These are phyloP conservation scores for Mionectes olivaceus DNA, from an alignment of 2,797 vertebrate genomes.

Conservation along the genomic window DNA sequence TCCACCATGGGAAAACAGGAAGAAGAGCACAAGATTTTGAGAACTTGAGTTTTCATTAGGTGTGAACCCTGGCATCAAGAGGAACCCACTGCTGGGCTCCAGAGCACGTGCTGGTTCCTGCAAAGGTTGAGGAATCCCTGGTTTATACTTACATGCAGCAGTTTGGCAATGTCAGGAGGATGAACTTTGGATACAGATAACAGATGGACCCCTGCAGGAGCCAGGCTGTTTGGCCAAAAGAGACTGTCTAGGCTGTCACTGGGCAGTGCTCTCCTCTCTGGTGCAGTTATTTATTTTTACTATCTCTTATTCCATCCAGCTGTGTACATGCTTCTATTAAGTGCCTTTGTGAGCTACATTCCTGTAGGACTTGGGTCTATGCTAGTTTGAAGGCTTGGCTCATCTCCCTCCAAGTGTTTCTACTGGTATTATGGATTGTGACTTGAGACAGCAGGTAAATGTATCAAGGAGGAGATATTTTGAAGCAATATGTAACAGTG, in stretches of 20 bases:
- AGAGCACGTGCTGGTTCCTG: not conserved
- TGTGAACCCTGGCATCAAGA: not conserved
- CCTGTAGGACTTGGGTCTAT: not conserved
- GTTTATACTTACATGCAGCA: accelerated
- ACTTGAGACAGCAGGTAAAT: not conserved
- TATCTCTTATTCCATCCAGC: not conserved
- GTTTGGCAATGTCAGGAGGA: not conserved
- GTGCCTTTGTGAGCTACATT: slow-evolving; percentile 63
- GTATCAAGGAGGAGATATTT: not conserved
- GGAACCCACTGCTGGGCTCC: not conserved
- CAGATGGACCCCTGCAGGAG: not conserved
- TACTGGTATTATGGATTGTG: not conserved
- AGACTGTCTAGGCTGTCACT: not conserved
- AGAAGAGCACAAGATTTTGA: slow-evolving; percentile 3
- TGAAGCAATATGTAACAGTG: not conserved
- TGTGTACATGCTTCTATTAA: slow-evolving; percentile 48
- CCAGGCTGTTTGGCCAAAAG: not conserved
- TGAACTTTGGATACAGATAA: not conserved
- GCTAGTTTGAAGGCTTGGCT: not conserved
- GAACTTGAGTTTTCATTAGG: not conserved
- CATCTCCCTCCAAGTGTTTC: not conserved
- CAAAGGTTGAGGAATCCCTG: not conserved
- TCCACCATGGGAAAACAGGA: not conserved
- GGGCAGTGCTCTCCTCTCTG: not conserved
- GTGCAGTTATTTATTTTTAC: not conserved